Percentiles rank a stretch among this genome's conserved stretches.
These are phyloP conservation scores for Cerastis rubricosa DNA, from an alignment of 2,888 invertebrate genomes.

Conservation along the genomic window DNA sequence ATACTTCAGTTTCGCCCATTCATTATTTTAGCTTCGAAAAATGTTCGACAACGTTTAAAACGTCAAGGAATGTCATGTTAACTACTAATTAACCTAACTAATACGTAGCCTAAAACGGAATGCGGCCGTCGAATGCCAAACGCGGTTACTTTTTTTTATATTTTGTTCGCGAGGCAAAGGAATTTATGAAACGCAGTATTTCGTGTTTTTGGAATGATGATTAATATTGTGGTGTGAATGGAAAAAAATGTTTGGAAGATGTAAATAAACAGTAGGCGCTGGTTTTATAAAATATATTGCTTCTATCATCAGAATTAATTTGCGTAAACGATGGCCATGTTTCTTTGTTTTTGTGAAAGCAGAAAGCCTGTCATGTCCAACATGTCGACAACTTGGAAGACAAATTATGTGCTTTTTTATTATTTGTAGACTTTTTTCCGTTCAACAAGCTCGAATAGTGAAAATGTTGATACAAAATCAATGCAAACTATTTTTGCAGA, in stretches of 20 bases:
- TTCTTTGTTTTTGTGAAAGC: slow-evolving; percentile 34
- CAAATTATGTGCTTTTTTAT: neutral
- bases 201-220: slow-evolving; percentile 44
- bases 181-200: slow-evolving; percentile 48
- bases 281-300: slow-evolving; percentile 29
- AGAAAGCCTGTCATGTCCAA: slow-evolving; percentile 22
- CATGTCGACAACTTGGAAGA: slow-evolving; percentile 26
- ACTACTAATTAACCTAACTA: slow-evolving; percentile 87
- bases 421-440: neutral
- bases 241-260: slow-evolving; percentile 9
- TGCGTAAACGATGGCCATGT: slow-evolving; percentile 36
- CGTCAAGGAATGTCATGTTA: slow-evolving; percentile 73
- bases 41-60: slow-evolving; percentile 69
- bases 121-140: slow-evolving; percentile 76
- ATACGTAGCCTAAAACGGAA: slow-evolving; percentile 75
- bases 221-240: slow-evolving; percentile 44
- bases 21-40: slow-evolving; percentile 64
- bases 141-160: slow-evolving; percentile 71
- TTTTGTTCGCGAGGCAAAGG: slow-evolving; percentile 56
- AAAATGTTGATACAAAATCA: neutral
- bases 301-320: slow-evolving; percentile 29
- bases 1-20: slow-evolving; percentile 67
- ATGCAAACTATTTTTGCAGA: neutral
- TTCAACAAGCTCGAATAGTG: neutral
- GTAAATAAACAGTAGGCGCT: slow-evolving; percentile 33